A percentile compares a stretch with the other conserved stretches of the same genome.
phyloP scores from a whole-genome alignment of 2,797 vertebrate species.

The Masticophis lateralis region DNA sequence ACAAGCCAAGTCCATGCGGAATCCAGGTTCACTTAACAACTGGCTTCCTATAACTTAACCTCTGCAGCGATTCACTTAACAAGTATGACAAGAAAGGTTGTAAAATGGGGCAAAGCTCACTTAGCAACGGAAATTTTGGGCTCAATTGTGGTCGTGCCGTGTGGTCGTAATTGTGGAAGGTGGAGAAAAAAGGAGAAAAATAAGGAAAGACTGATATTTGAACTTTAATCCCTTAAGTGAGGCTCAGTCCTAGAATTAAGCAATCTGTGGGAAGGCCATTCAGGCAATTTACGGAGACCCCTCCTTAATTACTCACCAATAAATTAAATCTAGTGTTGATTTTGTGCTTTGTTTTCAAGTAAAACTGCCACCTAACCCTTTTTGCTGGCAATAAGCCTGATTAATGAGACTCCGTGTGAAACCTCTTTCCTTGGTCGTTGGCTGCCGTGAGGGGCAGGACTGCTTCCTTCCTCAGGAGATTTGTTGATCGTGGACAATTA shows the following conservation, averaged over 20 bases:
- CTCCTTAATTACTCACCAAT: neutral
- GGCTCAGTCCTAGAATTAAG: neutral
- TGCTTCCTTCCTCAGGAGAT: neutral
- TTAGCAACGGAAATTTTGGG: neutral
- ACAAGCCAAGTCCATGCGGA: neutral
- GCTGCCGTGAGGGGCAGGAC: neutral
- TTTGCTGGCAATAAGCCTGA: neutral
- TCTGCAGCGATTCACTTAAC: neutral
- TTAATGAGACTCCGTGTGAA: neutral
- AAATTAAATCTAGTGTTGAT: neutral
- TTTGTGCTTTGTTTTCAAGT: neutral
- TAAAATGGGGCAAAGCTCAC: neutral
- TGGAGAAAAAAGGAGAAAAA: neutral
- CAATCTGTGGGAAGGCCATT: neutral
- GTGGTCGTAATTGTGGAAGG: neutral
- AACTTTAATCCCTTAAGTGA: neutral
- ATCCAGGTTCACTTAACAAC: neutral
- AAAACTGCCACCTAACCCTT: neutral
- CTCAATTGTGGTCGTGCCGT: neutral
- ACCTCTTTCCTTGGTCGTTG: neutral
- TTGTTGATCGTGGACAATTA: neutral
- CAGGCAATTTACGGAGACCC: neutral
- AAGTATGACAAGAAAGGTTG: neutral
- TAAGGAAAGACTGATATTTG: neutral
- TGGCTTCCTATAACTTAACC: neutral